phyloP scores from a whole-genome alignment of 2,797 vertebrate genomes.

The Hoplostethus atlanticus region DNA sequence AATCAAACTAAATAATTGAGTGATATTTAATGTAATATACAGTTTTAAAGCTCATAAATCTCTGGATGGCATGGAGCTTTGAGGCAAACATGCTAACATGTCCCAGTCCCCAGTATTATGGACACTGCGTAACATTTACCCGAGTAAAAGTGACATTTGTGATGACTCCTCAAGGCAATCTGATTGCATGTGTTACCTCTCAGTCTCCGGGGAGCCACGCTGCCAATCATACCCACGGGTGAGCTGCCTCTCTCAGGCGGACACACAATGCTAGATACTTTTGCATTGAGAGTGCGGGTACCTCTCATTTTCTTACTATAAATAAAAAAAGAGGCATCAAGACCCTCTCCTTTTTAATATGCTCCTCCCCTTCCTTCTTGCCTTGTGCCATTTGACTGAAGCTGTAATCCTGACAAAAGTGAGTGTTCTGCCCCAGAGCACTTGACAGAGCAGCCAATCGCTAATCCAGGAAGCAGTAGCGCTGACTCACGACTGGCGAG shows the following conservation, averaged over 20 bases:
- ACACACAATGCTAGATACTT: slow-evolving; percentile 20
- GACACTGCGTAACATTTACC: slow-evolving; percentile 54
- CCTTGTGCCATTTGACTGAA: slow-evolving; percentile 62
- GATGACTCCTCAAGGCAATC: slow-evolving; percentile 36
- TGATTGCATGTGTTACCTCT: slow-evolving; percentile 31
- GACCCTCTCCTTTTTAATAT: slow-evolving; percentile 35
- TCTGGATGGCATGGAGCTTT: slow-evolving; percentile 23
- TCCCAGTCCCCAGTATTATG: slow-evolving; percentile 14
- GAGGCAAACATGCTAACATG: slow-evolving; percentile 23
- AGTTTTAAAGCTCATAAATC: neutral
- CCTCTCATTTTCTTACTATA: neutral
- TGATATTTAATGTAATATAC: neutral
- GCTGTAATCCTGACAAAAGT: slow-evolving; percentile 65
- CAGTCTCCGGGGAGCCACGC: slow-evolving; percentile 19
- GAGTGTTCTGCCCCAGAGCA: slow-evolving; percentile 66
- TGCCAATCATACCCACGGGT: slow-evolving; percentile 51
- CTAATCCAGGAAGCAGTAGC: slow-evolving; percentile 70
- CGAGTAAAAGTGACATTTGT: slow-evolving; percentile 49
- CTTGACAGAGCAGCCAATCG: slow-evolving; percentile 63
- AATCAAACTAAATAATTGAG: neutral
- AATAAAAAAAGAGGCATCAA: slow-evolving; percentile 46
- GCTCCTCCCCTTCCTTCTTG: slow-evolving; percentile 41
- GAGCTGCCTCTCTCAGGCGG: slow-evolving; percentile 34
- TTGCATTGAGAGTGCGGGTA: slow-evolving; percentile 22
- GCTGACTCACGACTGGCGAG: slow-evolving; percentile 66